These are phyloP conservation scores for Sapajus apella DNA, from an alignment of 2,113 vertebrate species.

Conservation along the genomic window DNA sequence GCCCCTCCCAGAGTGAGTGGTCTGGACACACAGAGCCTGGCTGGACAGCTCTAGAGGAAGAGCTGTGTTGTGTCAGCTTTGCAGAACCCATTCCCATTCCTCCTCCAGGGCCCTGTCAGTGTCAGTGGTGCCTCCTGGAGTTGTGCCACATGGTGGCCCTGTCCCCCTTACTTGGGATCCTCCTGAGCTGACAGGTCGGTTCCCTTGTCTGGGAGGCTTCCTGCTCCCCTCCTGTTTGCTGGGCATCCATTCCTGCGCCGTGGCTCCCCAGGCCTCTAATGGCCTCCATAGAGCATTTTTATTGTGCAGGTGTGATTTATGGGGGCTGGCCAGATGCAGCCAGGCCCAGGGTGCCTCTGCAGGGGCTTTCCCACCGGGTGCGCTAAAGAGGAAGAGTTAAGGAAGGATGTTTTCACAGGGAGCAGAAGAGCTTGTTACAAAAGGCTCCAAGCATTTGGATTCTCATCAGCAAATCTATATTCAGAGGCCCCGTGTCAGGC, in stretches of 20 bases:
- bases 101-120: background rate
- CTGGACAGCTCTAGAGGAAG: background rate
- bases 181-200: background rate
- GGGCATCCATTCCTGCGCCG: background rate
- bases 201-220: background rate
- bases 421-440: background rate
- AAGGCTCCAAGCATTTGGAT: background rate
- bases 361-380: background rate
- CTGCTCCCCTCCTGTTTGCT: background rate
- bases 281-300: background rate
- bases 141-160: fast-evolving
- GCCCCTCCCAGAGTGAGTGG: background rate
- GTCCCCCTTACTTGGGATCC: background rate
- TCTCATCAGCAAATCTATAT: conserved; percentile 29
- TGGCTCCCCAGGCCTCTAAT: background rate
- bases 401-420: background rate
- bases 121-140: background rate
- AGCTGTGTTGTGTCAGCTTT: background rate
- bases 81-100: background rate
- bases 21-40: fast-evolving
- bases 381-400: background rate
- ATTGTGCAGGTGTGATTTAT: background rate
- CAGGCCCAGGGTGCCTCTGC: background rate
- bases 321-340: background rate
- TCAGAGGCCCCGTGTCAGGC: background rate